Percentiles rank a stretch among this genome's conserved stretches.
phyloP scores from a whole-genome alignment of 2,113 vertebrate species.

The Labrus mixtus region DNA sequence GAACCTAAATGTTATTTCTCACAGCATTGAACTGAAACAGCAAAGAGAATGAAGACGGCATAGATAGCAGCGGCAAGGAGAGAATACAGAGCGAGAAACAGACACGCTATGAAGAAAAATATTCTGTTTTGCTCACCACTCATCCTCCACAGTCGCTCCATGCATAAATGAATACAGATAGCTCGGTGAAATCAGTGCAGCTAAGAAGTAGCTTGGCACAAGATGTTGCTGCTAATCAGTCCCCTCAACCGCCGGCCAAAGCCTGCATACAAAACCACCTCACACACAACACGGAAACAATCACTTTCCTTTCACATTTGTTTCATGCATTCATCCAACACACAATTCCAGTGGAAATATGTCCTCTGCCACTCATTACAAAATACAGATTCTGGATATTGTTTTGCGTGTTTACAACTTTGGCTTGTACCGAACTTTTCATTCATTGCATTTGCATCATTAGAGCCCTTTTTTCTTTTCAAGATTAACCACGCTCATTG shows the following conservation, averaged over 20 bases:
- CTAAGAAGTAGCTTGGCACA: slow-evolving; percentile 66
- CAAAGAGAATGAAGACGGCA: slow-evolving; percentile 1
- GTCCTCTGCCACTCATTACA: slow-evolving; percentile 28
- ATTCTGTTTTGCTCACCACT: slow-evolving; percentile 55
- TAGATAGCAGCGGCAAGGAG: slow-evolving; percentile 3
- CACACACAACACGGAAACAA: slow-evolving; percentile 23
- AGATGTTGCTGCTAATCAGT: slow-evolving; percentile 73
- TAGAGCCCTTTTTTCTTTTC: background rate
- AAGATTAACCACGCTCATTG: background rate
- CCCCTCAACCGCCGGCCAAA: slow-evolving; percentile 44
- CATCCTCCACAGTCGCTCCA: slow-evolving; percentile 28
- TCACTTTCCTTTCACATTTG: slow-evolving; percentile 31
- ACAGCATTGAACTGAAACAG: slow-evolving; percentile 21
- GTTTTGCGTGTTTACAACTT: slow-evolving; percentile 53
- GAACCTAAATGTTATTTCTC: slow-evolving; percentile 21
- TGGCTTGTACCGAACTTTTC: background rate
- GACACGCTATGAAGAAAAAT: slow-evolving; percentile 32
- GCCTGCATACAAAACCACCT: slow-evolving; percentile 34
- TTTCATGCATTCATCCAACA: slow-evolving; percentile 36
- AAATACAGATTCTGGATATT: background rate
- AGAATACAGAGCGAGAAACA: slow-evolving; percentile 18
- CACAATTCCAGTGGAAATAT: slow-evolving; percentile 23
- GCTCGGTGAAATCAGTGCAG: slow-evolving; percentile 61
- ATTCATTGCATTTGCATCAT: background rate
- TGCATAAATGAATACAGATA: slow-evolving; percentile 73